A percentile compares a stretch with the other conserved stretches of the same genome.
phyloP scores from a whole-genome alignment of 2,113 vertebrate genomes.

The Festucalex cinctus region DNA sequence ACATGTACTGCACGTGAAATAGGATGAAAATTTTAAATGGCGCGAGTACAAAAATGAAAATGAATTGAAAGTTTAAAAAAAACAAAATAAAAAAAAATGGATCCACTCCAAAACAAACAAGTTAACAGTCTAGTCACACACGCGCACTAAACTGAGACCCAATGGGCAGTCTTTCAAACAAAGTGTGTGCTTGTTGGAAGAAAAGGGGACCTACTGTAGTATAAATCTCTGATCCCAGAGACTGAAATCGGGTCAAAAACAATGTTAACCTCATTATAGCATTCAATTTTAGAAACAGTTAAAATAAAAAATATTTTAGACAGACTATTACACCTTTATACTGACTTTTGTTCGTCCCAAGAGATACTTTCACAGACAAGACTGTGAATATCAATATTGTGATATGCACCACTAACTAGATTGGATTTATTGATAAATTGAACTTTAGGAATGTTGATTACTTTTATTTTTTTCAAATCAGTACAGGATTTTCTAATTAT shows the following conservation, averaged over 20 bases:
- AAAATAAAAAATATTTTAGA: neutral
- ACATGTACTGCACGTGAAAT: too few relatives aligned
- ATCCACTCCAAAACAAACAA: slow-evolving; percentile 30
- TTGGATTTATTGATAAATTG: too few relatives aligned
- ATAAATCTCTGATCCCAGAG: neutral
- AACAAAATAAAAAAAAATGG: neutral
- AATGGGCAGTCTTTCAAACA: slow-evolving; percentile 32
- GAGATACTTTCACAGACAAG: neutral
- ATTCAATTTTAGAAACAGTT: neutral
- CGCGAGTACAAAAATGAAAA: neutral
- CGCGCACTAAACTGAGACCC: slow-evolving; percentile 10
- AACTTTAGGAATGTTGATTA: too few relatives aligned
- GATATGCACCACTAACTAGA: too few relatives aligned
- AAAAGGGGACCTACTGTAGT: neutral
- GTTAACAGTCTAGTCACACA: slow-evolving; percentile 50
- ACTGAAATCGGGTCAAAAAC: neutral
- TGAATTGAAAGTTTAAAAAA: neutral
- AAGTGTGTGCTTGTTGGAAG: slow-evolving; percentile 9
- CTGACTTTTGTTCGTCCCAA: neutral
- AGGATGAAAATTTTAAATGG: neutral
- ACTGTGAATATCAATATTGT: too few relatives aligned
- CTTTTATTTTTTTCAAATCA: too few relatives aligned
- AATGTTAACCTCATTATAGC: neutral
- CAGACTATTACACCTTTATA: too few relatives aligned
- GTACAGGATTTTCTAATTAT: too few relatives aligned